Evolutionary conservation across 2,797 vertebrate species (phyloP), one percentile per base, ranked within the genome.

Genomic region (Pyrocephalus nanus): DNA sequence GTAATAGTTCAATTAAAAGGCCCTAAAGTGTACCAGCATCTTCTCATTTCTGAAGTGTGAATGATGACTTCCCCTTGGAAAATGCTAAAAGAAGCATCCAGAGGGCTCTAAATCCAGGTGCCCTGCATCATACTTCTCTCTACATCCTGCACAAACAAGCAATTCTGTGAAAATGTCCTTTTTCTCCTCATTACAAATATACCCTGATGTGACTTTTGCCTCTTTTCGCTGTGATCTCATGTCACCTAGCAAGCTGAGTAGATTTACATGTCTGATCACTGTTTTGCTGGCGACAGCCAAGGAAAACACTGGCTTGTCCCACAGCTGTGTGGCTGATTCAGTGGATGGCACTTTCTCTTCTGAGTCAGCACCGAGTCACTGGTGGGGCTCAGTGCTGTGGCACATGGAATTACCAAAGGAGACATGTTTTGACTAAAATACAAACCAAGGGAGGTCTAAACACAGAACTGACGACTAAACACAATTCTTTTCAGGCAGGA

Each of bases 341-440:
- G 51, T 2, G 27, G 83, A 32, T 29, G 70, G 50, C 74, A 60
- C 72, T 64, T 40, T 79, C 53, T 70, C 67, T 57, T 91, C 65
- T 91, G 85, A 96, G n/a, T 92, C 89, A 96, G 85, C 73, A 64
- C 62, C 8, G 11, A 95, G 51, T 92, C 95, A 94, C 62, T 90
- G 85, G 30, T 71, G 65, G 74, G 58, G 50, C 65, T 80, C 48
- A 34, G 82, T 2, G 5, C 34, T 58, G 2, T 10, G 54, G 36
- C 73, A 45, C 30, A 43, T 8, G 17, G 23, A 7, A 61, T 72
- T 91, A 54, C 57, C 54, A 54, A 69, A 83, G 19, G 5, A 76
- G 23, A n/a, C 1, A 0, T 50, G 23, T 58, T 93, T 80, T 29
- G 1, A 7, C 45, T 62, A 8, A 91, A 89, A 42, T 7, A 54